Base-by-base conservation (phyloP, 2,888 invertebrate species). In the Mesoligia furuncula region DNA sequence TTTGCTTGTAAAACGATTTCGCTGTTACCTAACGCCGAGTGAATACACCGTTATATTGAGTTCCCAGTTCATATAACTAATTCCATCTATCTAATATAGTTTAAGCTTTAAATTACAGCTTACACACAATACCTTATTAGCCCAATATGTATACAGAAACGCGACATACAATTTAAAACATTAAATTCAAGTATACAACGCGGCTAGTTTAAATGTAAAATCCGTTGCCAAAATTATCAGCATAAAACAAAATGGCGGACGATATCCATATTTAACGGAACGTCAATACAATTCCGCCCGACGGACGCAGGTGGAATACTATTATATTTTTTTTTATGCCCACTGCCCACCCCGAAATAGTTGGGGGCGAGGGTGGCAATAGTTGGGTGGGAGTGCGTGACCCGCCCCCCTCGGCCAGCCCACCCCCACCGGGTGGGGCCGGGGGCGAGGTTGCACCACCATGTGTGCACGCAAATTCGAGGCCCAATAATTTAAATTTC, bases 401-500 rank as follows among this genome's bases (percentile, higher is more conserved):
- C 93, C 93, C 93, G 92, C 86, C 90, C 91, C 92, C 91, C 87
- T 81, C 89, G 76, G 51, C 89, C 88, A 84, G 87, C 84, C 85
- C 70, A 78, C 71, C 90, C 87, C 77, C 83, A 77, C 81, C 78
- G 80, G 83, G 85, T 85, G 88, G 81, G 79, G 80, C 73, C 76
- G 62, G 73, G 79, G 91, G 80, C 62, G 90, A 88, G 90, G 87
- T 80, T 93, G 95, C 95, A 95, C 92, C 93, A 91, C 91, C 95
- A 92, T 95, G 95, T 95, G 94, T 96, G 96, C 95, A 95, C 96
- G 95, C 95, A 95, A 95, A 95, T 95, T 95, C 94, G 88, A 92
- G 92, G 94, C 93, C 93, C 95, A 94, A 96, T 96, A 95, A 96
- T 96, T 96, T 96, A 96, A 96, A 96, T 96, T 96, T 95, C 93